Percentiles rank a stretch among this genome's conserved stretches.
Conservation (phyloP, 2,888 invertebrate species). For the Rotaria macrura region DNA sequence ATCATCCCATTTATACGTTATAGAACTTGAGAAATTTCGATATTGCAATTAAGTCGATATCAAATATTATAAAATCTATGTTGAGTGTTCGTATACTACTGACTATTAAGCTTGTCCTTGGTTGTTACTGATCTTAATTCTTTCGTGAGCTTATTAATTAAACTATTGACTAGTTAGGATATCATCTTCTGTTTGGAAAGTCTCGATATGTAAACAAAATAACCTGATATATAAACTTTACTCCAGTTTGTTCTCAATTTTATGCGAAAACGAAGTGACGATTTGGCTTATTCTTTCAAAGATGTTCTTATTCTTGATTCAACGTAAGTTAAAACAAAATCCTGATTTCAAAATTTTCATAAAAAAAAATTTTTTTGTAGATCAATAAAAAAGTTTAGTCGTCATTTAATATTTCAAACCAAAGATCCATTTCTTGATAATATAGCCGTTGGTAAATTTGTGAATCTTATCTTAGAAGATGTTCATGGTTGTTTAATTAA, state of each 20-base stretch:
- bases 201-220: not conserved
- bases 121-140: no score
- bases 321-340: conserved; percentile 37
- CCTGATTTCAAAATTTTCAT: no score
- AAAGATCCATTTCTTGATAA: conserved; percentile 37
- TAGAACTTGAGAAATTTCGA: no score
- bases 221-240: not conserved
- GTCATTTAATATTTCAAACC: conserved; percentile 55
- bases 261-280: not conserved
- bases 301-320: conserved; percentile 42
- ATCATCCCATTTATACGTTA: no score
- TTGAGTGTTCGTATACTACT: no score
- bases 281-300: conserved; percentile 36
- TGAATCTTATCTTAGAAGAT: conserved; percentile 27
- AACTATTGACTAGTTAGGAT: no score
- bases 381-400: conserved; percentile 54
- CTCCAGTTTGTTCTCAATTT: conserved; percentile 8
- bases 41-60: no score
- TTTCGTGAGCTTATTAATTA: no score
- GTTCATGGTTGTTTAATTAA: not conserved
- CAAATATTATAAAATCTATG: no score
- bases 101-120: no score
- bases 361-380: no score
- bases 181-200: no score
- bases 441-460: conserved; percentile 23